A percentile compares a stretch with the other conserved stretches of the same genome.
phyloP scores from a whole-genome alignment of 2,113 vertebrate genomes.

The Dromas ardeola region DNA sequence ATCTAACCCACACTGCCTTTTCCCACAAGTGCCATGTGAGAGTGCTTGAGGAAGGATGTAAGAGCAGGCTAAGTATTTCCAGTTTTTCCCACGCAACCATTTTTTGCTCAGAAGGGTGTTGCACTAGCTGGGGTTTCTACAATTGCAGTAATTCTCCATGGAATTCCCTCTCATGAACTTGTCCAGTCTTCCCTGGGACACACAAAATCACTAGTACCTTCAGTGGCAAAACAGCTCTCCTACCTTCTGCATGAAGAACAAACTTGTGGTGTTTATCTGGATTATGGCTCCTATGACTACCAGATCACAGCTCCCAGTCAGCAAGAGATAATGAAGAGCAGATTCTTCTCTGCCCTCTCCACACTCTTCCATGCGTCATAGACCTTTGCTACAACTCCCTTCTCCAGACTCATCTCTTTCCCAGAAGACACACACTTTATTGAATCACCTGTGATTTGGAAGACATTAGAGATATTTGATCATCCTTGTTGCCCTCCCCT shows the following conservation, averaged over 20 bases:
- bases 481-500: neutral
- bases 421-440: neutral
- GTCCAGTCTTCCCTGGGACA: neutral
- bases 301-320: neutral
- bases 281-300: neutral
- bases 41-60: neutral
- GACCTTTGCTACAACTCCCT: neutral
- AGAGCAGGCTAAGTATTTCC: neutral
- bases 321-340: neutral
- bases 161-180: neutral
- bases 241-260: neutral
- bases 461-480: neutral
- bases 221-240: neutral
- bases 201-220: neutral
- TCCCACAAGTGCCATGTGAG: fast-evolving
- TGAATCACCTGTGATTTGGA: neutral
- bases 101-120: neutral
- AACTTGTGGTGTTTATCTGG: neutral
- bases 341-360: neutral
- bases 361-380: neutral
- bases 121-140: neutral
- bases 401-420: neutral
- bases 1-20: neutral
- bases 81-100: neutral
- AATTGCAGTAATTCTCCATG: neutral